Base-by-base conservation (phyloP, 2,797 vertebrate genomes). In the Pempheris klunzingeri region DNA sequence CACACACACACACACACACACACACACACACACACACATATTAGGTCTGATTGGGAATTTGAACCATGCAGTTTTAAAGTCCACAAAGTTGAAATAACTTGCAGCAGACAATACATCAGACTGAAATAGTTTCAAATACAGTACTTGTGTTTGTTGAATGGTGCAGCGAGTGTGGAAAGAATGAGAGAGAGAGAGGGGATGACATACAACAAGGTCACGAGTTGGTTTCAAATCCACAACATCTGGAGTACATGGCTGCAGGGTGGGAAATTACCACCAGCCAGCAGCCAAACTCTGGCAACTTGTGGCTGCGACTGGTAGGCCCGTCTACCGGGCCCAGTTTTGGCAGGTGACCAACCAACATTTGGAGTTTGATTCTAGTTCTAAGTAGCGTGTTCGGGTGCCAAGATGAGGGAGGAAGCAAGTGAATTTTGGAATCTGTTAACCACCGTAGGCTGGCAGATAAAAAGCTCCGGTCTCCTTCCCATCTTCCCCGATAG, bases 161-260 rank as follows among this genome's bases (percentile, higher is more conserved):
- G 32, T 36, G 55, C 50, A 70, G 20, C 1, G 30, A 59, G 67
- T 20, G 55, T 62, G 72, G 79, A 83, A 79, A 79, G 74, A 78
- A 77, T 70, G 75, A 81, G 58, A 44, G 52, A 20, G 32, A 38
- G 17, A 50, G 67, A 52, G 18, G 38, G 39, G 78, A 67, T 59
- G 74, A 83, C 80, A 78, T 61, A 73, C 81, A 84, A 80, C 87
- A 83, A 90, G 82, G 86, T 85, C 84, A 85, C 78, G 71, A 71
- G 62, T 61, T 75, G 71, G 85, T 78, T 71, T 75, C 53, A 52
- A 46, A 64, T 72, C 66, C 36, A 38, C 69, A 78, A 87, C 85
- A 89, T 86, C 85, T 90, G 89, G 85, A 83, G 59, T 28, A 71
- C 44, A 64, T 61, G 80, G 83, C 82, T 80, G 68, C 46, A 63